Conservation (phyloP, 1,140 invertebrate genomes). For the Drosophila busckii region DNA sequence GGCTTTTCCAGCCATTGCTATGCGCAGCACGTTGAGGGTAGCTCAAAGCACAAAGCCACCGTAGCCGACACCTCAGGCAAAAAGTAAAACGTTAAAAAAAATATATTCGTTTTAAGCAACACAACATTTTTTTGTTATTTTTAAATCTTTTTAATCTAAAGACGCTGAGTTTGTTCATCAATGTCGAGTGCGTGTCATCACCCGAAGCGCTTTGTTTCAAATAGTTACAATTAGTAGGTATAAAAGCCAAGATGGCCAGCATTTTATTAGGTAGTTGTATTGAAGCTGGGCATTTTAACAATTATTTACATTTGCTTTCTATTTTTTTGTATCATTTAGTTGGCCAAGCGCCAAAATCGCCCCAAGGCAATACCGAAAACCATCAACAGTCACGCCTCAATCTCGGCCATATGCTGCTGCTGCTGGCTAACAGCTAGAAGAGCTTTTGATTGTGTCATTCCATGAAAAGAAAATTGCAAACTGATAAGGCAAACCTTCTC, state of each 20-base stretch:
- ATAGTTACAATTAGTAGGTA: too few species aligned
- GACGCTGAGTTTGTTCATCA: constrained; percentile 25
- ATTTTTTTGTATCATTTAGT: constrained; percentile 32
- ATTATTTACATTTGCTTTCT: constrained; percentile 30
- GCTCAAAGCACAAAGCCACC: constrained; percentile 32
- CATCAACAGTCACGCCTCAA: constrained; percentile 13
- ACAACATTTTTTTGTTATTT: too few species aligned
- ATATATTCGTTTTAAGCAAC: too few species aligned
- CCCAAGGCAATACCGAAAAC: constrained; percentile 6
- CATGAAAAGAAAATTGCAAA: too few species aligned
- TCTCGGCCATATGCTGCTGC: too few species aligned
- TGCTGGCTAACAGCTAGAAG: too few species aligned
- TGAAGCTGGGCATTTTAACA: constrained; percentile 9
- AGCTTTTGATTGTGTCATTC: too few species aligned
- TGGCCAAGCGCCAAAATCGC: constrained; percentile 59
- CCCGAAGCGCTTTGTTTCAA: too few species aligned
- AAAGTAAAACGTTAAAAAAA: constrained; percentile 4
- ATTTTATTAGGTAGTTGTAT: constrained; percentile 27
- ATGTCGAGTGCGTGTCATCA: constrained; percentile 34
- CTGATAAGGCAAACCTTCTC: too few species aligned
- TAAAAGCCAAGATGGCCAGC: too few species aligned
- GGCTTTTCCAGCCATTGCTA: constrained; percentile 32
- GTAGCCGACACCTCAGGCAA: constrained; percentile 6
- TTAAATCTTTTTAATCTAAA: too few species aligned
- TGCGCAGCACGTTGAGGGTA: constrained; percentile 27